Conservation (phyloP, 2,797 vertebrate species). For the Phalanger gymnotis region DNA sequence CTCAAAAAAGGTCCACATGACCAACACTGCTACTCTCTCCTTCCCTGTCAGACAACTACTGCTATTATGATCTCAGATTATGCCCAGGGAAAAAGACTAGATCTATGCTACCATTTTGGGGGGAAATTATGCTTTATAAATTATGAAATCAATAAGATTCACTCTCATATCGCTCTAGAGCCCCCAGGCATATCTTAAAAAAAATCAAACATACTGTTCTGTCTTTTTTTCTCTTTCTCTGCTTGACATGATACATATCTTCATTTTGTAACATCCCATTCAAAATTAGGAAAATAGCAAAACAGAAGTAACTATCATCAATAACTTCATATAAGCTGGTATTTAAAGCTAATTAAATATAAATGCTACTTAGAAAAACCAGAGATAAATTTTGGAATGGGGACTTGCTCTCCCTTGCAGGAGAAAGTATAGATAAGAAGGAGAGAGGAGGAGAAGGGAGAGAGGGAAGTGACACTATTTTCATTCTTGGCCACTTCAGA, state of each 20-base stretch:
- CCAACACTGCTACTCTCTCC: neutral
- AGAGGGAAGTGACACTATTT: neutral
- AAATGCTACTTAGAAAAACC: neutral
- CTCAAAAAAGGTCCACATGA: neutral
- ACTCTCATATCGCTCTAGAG: neutral
- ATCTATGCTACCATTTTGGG: neutral
- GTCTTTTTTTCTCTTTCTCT: neutral
- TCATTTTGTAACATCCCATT: neutral
- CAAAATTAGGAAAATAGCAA: neutral
- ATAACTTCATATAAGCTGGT: neutral
- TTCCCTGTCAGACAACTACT: neutral
- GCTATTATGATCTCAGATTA: neutral
- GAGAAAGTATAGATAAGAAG: neutral
- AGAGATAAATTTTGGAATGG: neutral
- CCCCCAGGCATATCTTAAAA: neutral
- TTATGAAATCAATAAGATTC: neutral
- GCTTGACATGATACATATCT: neutral
- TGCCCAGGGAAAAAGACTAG: neutral
- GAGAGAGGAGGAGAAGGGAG: neutral
- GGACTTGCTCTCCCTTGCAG: neutral
- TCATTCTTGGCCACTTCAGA: neutral
- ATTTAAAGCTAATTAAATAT: neutral
- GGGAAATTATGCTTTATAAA: neutral
- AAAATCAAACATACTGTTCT: neutral
- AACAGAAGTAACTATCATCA: neutral